These are phyloP conservation scores for Stegodyphus dumicola DNA, from an alignment of 1,140 invertebrate species.

Conservation along the genomic window DNA sequence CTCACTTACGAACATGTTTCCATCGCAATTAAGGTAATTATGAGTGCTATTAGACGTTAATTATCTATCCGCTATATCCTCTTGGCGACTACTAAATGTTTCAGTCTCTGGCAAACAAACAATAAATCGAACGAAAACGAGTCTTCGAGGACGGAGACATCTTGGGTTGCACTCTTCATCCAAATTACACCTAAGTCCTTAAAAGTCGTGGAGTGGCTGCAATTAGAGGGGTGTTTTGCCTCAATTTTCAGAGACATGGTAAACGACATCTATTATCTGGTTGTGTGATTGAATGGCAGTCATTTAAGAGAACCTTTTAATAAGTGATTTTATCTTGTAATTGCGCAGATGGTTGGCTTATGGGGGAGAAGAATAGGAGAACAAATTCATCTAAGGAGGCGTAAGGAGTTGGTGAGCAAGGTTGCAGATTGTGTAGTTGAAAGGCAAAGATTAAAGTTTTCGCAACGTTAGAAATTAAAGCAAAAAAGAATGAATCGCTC, in stretches of 20 bases:
- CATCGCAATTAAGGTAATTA: conserved; percentile 17
- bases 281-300: conserved; percentile 13
- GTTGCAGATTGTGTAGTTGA: too few species aligned
- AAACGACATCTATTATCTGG: conserved; percentile 4
- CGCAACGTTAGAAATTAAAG: too few species aligned
- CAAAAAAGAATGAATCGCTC: too few species aligned
- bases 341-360: too few species aligned
- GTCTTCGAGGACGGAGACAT: conserved; percentile 20
- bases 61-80: background rate
- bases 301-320: background rate
- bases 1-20: background rate
- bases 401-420: too few species aligned
- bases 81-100: background rate
- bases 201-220: conserved; percentile 22
- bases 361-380: too few species aligned
- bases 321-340: too few species aligned
- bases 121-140: background rate
- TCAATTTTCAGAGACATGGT: conserved; percentile 21
- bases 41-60: conserved; percentile 5
- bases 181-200: background rate
- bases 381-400: too few species aligned
- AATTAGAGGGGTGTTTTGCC: conserved; percentile 42
- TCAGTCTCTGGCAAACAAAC: background rate
- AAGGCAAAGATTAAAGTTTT: too few species aligned
- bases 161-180: background rate